Evolutionary conservation across 1,140 invertebrate species (phyloP).

Genomic region (Plutomurus gul): DNA sequence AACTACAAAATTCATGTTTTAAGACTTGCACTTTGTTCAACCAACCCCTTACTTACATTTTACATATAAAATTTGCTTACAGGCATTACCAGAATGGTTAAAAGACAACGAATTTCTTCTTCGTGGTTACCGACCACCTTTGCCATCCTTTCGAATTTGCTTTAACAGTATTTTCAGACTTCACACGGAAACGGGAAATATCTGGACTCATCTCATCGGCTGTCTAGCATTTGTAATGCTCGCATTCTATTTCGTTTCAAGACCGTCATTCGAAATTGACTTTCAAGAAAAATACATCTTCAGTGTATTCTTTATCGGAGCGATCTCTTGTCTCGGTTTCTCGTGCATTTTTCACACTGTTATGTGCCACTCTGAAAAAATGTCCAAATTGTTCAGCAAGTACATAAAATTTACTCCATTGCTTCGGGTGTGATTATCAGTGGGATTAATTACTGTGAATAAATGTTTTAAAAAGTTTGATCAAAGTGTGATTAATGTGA

Average conservation of each 20-base stretch:
- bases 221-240: conserved; percentile 51
- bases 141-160: conserved; percentile 65
- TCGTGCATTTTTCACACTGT: conserved; percentile 60
- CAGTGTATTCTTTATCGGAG: conserved; percentile 36
- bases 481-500: too few relatives aligned
- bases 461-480: too few relatives aligned
- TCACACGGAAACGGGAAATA: conserved; percentile 68
- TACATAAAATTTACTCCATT: conserved; percentile 58
- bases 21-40: too few relatives aligned
- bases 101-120: conserved; percentile 69
- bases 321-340: conserved; percentile 41
- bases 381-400: conserved; percentile 96
- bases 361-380: conserved; percentile 94
- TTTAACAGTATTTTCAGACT: conserved; percentile 69
- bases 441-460: too few relatives aligned
- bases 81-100: conserved; percentile 65
- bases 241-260: neutral
- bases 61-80: too few relatives aligned
- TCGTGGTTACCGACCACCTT: conserved; percentile 65
- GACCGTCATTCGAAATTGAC: neutral
- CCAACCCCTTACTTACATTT: too few relatives aligned
- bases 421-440: too few relatives aligned
- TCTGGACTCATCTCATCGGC: conserved; percentile 70
- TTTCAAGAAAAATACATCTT: neutral
- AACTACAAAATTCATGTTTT: too few relatives aligned